Conservation (phyloP, 2,888 invertebrate genomes). For the Tinea trinotella region DNA sequence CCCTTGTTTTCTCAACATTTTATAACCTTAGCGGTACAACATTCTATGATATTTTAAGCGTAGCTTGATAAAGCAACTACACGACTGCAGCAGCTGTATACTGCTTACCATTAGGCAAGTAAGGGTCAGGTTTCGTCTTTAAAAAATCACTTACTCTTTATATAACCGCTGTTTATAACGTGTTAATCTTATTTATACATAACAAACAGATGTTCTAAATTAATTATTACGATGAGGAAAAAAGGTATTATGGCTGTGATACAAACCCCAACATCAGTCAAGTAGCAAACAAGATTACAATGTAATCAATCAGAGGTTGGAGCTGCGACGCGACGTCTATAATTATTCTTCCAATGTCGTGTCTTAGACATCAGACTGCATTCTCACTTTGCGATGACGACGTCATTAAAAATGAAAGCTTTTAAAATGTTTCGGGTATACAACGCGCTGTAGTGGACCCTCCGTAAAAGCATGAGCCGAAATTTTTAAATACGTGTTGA, state of each 20-base stretch:
- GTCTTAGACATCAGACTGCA: slow-evolving; percentile 28
- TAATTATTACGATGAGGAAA: slow-evolving; percentile 35
- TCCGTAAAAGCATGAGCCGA: neutral
- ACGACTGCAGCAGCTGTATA: too few relatives aligned
- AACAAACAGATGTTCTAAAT: slow-evolving; percentile 20
- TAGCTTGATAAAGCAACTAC: too few relatives aligned
- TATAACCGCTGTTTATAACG: too few relatives aligned
- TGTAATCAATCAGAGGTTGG: slow-evolving; percentile 58
- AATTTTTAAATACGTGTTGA: too few relatives aligned
- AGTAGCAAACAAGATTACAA: slow-evolving; percentile 66
- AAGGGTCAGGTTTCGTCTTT: too few relatives aligned
- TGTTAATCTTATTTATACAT: too few relatives aligned
- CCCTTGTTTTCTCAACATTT: too few relatives aligned
- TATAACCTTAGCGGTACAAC: too few relatives aligned
- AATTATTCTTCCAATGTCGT: slow-evolving; percentile 58
- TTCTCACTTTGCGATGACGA: slow-evolving; percentile 10
- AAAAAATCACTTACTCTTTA: too few relatives aligned
- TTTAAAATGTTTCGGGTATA: neutral
- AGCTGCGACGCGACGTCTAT: slow-evolving; percentile 38
- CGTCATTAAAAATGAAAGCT: slow-evolving; percentile 18
- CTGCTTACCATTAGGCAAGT: too few relatives aligned
- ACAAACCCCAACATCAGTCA: slow-evolving; percentile 53
- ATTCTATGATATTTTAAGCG: too few relatives aligned
- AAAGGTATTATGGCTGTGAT: slow-evolving; percentile 40
- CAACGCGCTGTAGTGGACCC: neutral